Evolutionary conservation across 2,113 vertebrate species (phyloP), one percentile per base, ranked within the genome.

Genomic region (Halichoeres trimaculatus): DNA sequence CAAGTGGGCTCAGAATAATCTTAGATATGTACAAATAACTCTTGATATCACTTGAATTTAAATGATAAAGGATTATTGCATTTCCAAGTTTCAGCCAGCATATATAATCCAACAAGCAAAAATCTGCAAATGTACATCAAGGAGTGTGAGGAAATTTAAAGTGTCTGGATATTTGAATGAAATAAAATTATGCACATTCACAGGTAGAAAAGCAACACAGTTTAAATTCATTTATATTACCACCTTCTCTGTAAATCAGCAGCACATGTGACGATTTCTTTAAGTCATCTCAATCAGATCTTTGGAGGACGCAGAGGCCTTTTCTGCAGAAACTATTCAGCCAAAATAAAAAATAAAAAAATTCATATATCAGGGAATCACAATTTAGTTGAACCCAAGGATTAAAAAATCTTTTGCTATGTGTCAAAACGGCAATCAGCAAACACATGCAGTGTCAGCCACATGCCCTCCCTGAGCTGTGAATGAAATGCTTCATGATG

Each of bases 1-100:
- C n/a, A 77, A 59, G 24, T 56, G 17, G 35, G 30, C 11, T 7
- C 68, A 40, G 20, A 70, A 56, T 53, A 0, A 59, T 19, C 19
- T 68, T 23, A 54, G 65, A 23, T 59, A 22, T 61, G 50, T 24
- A 12, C 19, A 62, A 26, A 52, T 45, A 24, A 13, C 38, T 2
- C 40, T 4, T 38, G 35, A n/a, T 58, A 8, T 16, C 1, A 4
- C 14, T 45, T 40, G 2, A 40, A 2, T 40, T 40, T 4, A 40
- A 3, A 4, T 40, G 30, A 30, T 30, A 3, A 30, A 30, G 30
- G 30, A 30, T 30, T 30, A 30, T 30, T 30, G 30, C 30, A 30
- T 30, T 30, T 30, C 30, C 30, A 30, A 30, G 30, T n/a, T n/a
- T n/a, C n/a, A n/a, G n/a, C n/a, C n/a, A n/a, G n/a, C n/a, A n/a